Conservation (phyloP, 1,140 invertebrate species). For the Eufriesea mexicana region DNA sequence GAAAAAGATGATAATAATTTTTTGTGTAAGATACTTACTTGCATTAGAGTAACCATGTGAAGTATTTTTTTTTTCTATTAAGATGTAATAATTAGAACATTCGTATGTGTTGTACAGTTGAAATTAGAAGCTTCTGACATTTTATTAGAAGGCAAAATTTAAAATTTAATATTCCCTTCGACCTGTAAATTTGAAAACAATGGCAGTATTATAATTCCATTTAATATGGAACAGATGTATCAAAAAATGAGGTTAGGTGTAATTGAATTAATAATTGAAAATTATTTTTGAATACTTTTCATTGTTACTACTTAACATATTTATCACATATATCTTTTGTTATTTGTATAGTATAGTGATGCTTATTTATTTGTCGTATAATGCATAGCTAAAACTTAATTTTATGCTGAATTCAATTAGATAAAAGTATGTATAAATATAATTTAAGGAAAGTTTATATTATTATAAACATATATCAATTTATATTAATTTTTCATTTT, state of each 20-base stretch:
- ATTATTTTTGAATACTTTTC: neutral
- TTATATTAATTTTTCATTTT: neutral
- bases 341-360: neutral
- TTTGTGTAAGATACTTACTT: neutral
- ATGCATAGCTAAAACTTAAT: neutral
- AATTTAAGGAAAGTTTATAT: neutral
- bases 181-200: neutral
- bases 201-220: slow-evolving; percentile 48
- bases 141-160: neutral
- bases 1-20: neutral
- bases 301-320: neutral
- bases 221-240: too few species aligned
- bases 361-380: neutral
- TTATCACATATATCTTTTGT: neutral
- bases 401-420: neutral
- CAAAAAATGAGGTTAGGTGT: too few species aligned
- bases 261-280: too few species aligned
- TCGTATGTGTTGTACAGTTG: neutral
- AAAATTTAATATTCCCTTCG: neutral
- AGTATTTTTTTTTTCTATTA: slow-evolving; percentile 5
- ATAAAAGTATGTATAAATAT: neutral
- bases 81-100: neutral
- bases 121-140: neutral
- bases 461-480: neutral
- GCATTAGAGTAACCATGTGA: neutral